Base-by-base conservation (phyloP, 2,797 vertebrate species). In the Hozukius guyotensis region DNA sequence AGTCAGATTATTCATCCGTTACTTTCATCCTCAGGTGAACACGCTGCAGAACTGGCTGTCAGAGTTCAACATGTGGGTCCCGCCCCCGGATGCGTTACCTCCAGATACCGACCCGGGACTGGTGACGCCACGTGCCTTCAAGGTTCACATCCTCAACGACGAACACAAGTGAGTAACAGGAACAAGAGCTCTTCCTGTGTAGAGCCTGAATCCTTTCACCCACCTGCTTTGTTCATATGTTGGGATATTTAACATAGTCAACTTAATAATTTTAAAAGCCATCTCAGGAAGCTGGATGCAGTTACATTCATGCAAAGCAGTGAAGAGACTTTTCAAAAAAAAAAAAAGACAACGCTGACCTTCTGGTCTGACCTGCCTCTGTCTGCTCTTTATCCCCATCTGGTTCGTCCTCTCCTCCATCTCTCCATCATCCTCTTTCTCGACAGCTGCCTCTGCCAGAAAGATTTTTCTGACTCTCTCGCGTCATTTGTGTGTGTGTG, bases 21-120 rank as follows among this genome's bases (percentile, higher is more conserved):
- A 1, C 13, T 62, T 57, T 34, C 4, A 1, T 65, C 57, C 16
- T 2, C 89, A 99, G 98, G 98, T 99, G 84, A 99, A 99, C 92
- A 99, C 98, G 0, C 93, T 99, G 88, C 98, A 99, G 81, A 99
- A 99, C 88, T 99, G 98, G 98, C 91, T 99, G 88, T 96, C 97
- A 20, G 98, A 99, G 90, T 99, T 99, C 94, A 99, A 99, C 92
- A 95, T 95, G 83, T 99, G 98, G 98, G 95, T 98, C 55, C 98
- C 98, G 2, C 82, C 97, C 34, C 92, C 95, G 12, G 98, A 98
- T 94, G 93, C 95, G 14, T 91, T 98, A 82, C 95, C 95, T 75
- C 93, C 96, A 68, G 96, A 97, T 81, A 93, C 87, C 18, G 95
- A 97, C 90, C 93, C 96, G 18, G 84, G 94, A 75, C 93, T 96